Evolutionary conservation across 2,113 vertebrate species (phyloP).

Genomic region (Naja naja): DNA sequence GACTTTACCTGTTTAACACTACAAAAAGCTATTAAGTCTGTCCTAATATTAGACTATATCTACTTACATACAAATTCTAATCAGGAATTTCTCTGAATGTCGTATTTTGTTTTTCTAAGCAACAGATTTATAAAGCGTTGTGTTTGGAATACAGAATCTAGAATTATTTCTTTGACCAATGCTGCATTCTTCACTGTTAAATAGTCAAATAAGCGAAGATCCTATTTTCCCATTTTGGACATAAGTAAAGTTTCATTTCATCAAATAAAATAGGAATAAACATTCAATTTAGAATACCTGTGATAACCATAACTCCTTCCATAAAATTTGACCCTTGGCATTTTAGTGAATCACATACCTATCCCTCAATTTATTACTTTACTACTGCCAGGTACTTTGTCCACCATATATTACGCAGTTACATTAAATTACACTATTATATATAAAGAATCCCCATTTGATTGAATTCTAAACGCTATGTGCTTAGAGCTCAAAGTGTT

Average conservation of each 20-base stretch:
- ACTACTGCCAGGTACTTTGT: background rate
- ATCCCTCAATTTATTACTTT: background rate
- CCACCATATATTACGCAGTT: background rate
- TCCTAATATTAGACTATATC: background rate
- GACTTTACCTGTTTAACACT: background rate
- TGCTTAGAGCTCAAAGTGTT: too few species aligned
- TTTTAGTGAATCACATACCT: background rate
- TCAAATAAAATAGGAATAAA: background rate
- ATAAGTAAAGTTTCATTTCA: background rate
- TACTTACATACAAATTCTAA: background rate
- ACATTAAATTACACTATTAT: background rate
- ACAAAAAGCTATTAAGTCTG: background rate
- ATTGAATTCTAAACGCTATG: too few species aligned
- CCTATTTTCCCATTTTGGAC: background rate
- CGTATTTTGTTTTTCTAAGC: background rate
- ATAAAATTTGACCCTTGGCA: background rate
- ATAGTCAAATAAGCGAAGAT: background rate
- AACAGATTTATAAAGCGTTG: background rate
- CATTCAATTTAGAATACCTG: background rate
- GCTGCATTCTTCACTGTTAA: background rate
- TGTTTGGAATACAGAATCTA: background rate
- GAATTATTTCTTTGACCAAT: background rate
- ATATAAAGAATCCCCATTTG: too few species aligned
- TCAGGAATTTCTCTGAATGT: background rate
- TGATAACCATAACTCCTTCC: background rate